These are phyloP conservation scores for Plebejus argus DNA, from an alignment of 2,888 invertebrate genomes.

Conservation along the genomic window DNA sequence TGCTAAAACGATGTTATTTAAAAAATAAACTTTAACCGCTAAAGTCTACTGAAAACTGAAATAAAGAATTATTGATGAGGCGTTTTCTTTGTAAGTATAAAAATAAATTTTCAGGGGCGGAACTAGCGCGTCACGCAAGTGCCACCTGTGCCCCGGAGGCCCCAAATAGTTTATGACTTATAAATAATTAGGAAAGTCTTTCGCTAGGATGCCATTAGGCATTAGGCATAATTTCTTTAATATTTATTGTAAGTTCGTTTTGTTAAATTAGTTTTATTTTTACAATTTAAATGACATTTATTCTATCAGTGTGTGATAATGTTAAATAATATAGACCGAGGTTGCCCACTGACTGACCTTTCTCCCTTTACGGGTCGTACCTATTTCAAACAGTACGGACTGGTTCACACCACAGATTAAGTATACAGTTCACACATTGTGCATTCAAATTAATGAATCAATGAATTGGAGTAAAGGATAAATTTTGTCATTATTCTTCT, in stretches of 20 bases:
- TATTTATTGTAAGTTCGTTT: not conserved
- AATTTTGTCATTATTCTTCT: not conserved
- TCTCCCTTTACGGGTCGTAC: constrained; percentile 9
- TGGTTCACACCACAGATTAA: constrained; percentile 7
- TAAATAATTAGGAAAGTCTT: not conserved
- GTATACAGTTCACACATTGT: constrained; percentile 1
- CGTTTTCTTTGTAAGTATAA: constrained; percentile 8
- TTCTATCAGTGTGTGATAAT: constrained; percentile 10
- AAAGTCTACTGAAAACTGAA: constrained; percentile 24
- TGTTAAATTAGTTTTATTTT: not conserved
- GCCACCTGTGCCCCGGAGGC: not conserved
- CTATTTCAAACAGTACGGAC: constrained; percentile 9
- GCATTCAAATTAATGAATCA: not conserved
- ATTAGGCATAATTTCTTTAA: not conserved
- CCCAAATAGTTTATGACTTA: not conserved
- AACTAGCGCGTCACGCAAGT: not conserved
- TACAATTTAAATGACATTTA: not conserved
- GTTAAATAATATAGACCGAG: constrained; percentile 1
- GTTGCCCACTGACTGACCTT: constrained; percentile 19
- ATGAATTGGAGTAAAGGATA: not conserved
- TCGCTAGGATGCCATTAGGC: not conserved
- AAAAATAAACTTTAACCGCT: constrained; percentile 31
- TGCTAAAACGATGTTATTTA: constrained; percentile 51
- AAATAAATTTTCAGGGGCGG: constrained; percentile 5
- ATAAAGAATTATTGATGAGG: not conserved